A percentile compares a stretch with the other conserved stretches of the same genome.
These are phyloP conservation scores for Coenobita brevimanus DNA, from an alignment of 1,140 invertebrate genomes.

Conservation along the genomic window DNA sequence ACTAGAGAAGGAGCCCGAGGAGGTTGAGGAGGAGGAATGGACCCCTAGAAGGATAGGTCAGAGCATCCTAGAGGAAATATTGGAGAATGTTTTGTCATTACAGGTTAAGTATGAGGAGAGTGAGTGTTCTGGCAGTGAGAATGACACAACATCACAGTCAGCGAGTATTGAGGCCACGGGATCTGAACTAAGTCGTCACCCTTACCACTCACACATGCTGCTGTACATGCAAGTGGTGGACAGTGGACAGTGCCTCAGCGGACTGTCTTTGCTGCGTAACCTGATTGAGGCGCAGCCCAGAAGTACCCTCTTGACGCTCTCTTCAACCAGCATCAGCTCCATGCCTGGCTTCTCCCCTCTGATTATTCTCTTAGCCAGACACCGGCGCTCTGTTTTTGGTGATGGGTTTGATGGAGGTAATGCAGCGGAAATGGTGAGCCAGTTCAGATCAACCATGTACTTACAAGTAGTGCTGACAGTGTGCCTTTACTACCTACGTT, in stretches of 20 bases:
- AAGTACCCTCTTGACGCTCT: constrained; percentile 57
- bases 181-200: constrained; percentile 76
- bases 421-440: constrained; percentile 75
- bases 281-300: constrained; percentile 82
- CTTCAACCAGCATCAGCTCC: constrained; percentile 61
- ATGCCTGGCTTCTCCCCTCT: constrained; percentile 50
- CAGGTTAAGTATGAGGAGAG: constrained; percentile 72
- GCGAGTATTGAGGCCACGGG: constrained; percentile 30
- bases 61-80: constrained; percentile 77
- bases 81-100: constrained; percentile 75
- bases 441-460: constrained; percentile 85
- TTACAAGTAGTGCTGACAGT: constrained; percentile 86
- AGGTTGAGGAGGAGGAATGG: constrained; percentile 60
- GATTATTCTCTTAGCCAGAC: constrained; percentile 81
- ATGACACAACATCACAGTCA: constrained; percentile 43
- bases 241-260: constrained; percentile 84
- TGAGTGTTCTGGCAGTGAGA: constrained; percentile 70
- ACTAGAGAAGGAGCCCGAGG: constrained; percentile 29
- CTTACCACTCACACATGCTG: constrained; percentile 87
- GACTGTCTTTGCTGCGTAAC: constrained; percentile 83
- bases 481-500: constrained; percentile 86
- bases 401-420: constrained; percentile 84
- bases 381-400: constrained; percentile 87
- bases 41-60: constrained; percentile 75
- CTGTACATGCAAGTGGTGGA: constrained; percentile 89